Conservation (phyloP, 1,140 invertebrate species). For the Chironomus tepperi region DNA sequence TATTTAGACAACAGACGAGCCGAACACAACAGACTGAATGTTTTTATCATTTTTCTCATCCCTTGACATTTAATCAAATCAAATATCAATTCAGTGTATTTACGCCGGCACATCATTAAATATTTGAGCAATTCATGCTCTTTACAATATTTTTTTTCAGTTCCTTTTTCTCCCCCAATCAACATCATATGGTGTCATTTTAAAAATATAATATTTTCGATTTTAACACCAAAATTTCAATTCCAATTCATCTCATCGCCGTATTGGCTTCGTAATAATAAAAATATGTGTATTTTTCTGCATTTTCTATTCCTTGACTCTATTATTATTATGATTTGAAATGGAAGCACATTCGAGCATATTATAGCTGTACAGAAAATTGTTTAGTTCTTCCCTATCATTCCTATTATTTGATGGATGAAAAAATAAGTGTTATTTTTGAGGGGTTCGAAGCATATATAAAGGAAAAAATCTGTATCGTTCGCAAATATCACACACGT, state of each 20-base stretch:
- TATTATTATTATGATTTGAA: conserved; percentile 1
- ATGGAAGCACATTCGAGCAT: background rate
- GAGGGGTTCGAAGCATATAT: no score
- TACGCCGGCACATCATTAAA: background rate
- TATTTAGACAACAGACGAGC: no score
- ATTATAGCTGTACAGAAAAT: no score
- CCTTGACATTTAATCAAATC: conserved; percentile 7
- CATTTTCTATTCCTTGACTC: background rate
- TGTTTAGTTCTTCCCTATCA: no score
- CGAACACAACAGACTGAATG: no score
- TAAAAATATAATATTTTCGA: background rate
- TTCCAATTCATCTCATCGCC: no score
- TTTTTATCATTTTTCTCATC: background rate
- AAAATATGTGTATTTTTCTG: no score
- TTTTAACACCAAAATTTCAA: background rate
- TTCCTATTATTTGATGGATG: no score
- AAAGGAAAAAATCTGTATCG: background rate
- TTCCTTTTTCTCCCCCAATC: no score
- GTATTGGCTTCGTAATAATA: no score
- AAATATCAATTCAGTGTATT: background rate
- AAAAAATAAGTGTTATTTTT: no score
- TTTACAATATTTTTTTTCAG: background rate
- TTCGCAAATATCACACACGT: background rate
- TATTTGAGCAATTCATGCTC: background rate
- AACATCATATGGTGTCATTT: conserved; percentile 1